Evolutionary conservation across 92 coral and sea anemone species (phyloP).

Genomic region (Porites lobata): DNA sequence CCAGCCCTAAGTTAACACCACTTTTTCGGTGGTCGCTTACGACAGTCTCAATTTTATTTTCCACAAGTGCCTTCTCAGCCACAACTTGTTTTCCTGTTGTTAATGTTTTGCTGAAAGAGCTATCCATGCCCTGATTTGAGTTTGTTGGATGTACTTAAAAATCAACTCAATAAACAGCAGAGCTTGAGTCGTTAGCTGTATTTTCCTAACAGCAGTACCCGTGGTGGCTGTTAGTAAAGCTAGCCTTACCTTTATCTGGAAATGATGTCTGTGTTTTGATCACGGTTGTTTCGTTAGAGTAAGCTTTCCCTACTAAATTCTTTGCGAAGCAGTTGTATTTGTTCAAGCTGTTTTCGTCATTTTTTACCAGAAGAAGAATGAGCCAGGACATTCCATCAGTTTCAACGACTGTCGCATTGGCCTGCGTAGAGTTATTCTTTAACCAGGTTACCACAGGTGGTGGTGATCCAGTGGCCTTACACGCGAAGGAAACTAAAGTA

Average conservation of each 20-base stretch:
- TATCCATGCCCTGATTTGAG: too few species aligned
- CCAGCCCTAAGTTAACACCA: too few species aligned
- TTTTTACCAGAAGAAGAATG: background rate
- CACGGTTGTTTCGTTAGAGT: slow-evolving; percentile 9
- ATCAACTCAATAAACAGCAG: too few species aligned
- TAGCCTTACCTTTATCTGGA: background rate
- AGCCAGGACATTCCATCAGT: slow-evolving; percentile 20
- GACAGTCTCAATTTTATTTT: too few species aligned
- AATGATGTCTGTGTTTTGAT: background rate
- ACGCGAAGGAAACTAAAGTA: slow-evolving; percentile 9
- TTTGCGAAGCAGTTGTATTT: slow-evolving; percentile 11
- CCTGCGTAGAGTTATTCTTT: slow-evolving; percentile 13
- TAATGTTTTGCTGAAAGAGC: too few species aligned
- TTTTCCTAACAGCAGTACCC: too few species aligned
- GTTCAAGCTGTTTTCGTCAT: background rate
- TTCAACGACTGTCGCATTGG: slow-evolving; percentile 8
- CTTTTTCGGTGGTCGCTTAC: too few species aligned
- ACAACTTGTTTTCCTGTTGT: too few species aligned
- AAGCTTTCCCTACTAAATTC: slow-evolving; percentile 3
- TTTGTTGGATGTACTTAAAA: too few species aligned
- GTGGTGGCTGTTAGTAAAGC: background rate
- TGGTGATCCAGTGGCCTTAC: slow-evolving; percentile 53
- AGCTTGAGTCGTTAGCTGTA: too few species aligned
- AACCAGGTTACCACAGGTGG: slow-evolving; percentile 50
- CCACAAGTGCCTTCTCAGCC: too few species aligned